These are phyloP conservation scores for Notarius quadriscutis DNA, from an alignment of 2,113 vertebrate species.

Conservation along the genomic window DNA sequence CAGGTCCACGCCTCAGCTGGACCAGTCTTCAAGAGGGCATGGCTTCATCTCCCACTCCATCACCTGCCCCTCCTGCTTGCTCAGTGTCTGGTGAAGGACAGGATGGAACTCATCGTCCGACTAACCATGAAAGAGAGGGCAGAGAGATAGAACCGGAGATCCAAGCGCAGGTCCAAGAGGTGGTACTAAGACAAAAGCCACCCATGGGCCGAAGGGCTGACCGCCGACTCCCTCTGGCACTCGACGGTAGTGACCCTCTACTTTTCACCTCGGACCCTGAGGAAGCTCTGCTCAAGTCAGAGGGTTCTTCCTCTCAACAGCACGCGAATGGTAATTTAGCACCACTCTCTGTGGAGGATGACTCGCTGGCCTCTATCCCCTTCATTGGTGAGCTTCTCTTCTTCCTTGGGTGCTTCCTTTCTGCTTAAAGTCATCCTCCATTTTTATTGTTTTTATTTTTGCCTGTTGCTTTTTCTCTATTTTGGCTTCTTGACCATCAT, in stretches of 20 bases:
- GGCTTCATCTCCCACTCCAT: constrained; percentile 31
- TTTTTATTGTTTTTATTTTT: background rate
- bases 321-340: constrained; percentile 74
- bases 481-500: background rate
- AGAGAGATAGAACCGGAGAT: constrained; percentile 66
- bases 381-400: constrained; percentile 87
- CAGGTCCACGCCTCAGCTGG: constrained; percentile 82
- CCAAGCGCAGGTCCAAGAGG: constrained; percentile 73
- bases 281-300: constrained; percentile 43
- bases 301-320: constrained; percentile 42
- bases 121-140: constrained; percentile 72
- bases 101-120: constrained; percentile 65
- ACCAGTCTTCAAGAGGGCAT: constrained; percentile 68
- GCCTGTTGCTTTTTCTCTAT: background rate
- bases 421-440: constrained; percentile 32
- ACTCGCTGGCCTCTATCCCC: constrained; percentile 93
- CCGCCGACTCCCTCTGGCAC: constrained; percentile 79
- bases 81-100: constrained; percentile 59
- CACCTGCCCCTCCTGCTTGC: constrained; percentile 20
- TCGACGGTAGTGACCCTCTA: constrained; percentile 75
- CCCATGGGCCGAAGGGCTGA: constrained; percentile 83
- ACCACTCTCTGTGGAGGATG: constrained; percentile 81
- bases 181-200: constrained; percentile 90
- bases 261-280: constrained; percentile 68
- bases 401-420: constrained; percentile 12